These are phyloP conservation scores for Carapus acus DNA, from an alignment of 2,797 vertebrate genomes.

Conservation along the genomic window DNA sequence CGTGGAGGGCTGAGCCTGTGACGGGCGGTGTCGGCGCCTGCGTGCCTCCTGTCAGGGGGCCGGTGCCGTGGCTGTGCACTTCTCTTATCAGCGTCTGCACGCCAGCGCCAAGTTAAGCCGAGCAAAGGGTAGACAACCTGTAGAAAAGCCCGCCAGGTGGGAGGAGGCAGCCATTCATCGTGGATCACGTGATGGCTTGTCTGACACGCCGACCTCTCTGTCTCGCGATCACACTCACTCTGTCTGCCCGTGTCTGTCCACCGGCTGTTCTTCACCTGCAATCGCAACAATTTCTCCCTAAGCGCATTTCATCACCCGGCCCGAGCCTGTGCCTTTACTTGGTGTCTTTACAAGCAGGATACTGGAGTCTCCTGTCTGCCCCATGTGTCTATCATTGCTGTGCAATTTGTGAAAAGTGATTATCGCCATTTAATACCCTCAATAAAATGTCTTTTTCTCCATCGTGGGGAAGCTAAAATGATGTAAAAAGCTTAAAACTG, in stretches of 20 bases:
- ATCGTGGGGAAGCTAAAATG: background rate
- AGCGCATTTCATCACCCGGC: slow-evolving; percentile 8
- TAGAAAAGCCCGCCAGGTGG: slow-evolving; percentile 18
- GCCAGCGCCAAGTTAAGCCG: background rate
- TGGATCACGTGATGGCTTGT: slow-evolving; percentile 34
- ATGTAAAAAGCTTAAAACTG: background rate
- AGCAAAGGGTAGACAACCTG: background rate
- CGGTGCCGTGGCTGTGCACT: background rate
- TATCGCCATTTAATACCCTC: background rate
- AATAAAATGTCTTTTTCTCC: background rate
- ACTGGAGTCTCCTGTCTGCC: background rate
- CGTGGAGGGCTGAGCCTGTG: background rate
- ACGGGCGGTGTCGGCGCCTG: background rate
- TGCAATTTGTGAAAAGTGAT: background rate
- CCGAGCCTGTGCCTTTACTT: background rate
- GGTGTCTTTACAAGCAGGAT: background rate
- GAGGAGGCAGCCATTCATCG: slow-evolving; percentile 43
- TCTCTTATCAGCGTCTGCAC: background rate
- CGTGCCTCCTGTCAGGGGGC: background rate
- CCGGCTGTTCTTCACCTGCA: background rate
- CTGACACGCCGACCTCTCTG: slow-evolving; percentile 31
- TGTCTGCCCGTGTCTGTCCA: slow-evolving; percentile 1
- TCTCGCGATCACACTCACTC: background rate
- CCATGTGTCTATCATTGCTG: background rate
- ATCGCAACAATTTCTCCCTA: slow-evolving; percentile 1